A percentile compares a stretch with the other conserved stretches of the same genome.
These are phyloP conservation scores for Cairina moschata DNA, from an alignment of 2,113 vertebrate genomes.

Conservation along the genomic window DNA sequence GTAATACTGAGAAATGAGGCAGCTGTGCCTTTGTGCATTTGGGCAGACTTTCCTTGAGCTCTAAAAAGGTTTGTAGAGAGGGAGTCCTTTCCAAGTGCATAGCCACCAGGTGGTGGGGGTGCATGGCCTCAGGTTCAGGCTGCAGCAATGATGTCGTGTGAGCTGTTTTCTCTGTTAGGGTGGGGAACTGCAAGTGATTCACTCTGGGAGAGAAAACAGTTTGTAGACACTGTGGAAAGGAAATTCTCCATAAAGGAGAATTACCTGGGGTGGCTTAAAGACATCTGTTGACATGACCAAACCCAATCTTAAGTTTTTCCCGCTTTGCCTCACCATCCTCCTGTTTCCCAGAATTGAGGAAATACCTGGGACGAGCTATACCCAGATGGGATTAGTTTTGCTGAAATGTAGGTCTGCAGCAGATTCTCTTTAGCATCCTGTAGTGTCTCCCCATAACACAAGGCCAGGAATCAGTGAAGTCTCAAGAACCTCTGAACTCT, in stretches of 20 bases:
- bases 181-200: not conserved
- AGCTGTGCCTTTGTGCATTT: accelerated
- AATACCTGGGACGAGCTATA: not conserved
- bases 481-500: not conserved
- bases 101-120: not conserved
- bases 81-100: not conserved
- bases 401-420: not conserved
- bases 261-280: not conserved
- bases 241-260: not conserved
- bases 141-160: not conserved
- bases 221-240: not conserved
- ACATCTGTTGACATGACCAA: not conserved
- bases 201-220: not conserved
- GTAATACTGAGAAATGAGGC: not conserved
- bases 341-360: not conserved
- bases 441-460: not conserved
- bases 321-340: not conserved
- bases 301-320: not conserved
- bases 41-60: not conserved
- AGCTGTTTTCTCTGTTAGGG: not conserved
- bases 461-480: not conserved
- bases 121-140: not conserved
- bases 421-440: not conserved
- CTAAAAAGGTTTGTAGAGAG: not conserved
- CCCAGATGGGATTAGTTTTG: not conserved